These are phyloP conservation scores for Drosophila truncata DNA, from an alignment of 1,140 invertebrate genomes.

Conservation along the genomic window DNA sequence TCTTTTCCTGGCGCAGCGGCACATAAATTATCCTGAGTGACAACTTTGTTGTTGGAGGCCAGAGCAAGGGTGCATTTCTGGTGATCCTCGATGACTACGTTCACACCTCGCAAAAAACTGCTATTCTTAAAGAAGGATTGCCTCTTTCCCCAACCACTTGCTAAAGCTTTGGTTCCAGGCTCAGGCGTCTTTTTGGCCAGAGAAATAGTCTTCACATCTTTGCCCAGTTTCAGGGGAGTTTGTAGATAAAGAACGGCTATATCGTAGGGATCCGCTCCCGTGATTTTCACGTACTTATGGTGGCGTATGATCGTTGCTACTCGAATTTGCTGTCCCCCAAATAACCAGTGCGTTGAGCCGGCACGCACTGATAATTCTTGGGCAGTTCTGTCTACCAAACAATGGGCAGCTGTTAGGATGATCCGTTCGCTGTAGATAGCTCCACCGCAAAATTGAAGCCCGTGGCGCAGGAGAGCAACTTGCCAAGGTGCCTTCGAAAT, in stretches of 20 bases:
- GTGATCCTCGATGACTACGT: not conserved
- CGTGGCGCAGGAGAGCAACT: not conserved
- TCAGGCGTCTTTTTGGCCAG: not conserved
- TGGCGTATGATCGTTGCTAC: not conserved
- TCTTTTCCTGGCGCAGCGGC: not conserved
- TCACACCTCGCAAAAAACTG: not conserved
- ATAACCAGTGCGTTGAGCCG: not conserved
- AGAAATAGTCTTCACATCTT: not conserved
- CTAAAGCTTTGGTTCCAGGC: not conserved
- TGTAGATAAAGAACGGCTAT: not conserved
- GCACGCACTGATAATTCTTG: not conserved
- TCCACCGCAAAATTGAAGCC: not conserved
- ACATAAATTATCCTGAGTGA: not conserved
- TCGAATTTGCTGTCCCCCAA: not conserved
- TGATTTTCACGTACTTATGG: not conserved
- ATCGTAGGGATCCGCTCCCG: not conserved
- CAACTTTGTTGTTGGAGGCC: not conserved
- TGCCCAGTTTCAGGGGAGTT: not conserved
- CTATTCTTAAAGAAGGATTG: not conserved
- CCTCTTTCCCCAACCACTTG: not conserved
- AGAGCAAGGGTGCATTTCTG: not conserved
- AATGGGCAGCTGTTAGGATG: conserved; percentile 2
- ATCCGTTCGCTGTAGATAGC: not conserved
- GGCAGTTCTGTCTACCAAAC: accelerated
- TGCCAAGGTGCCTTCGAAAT: not conserved